Conservation (phyloP, 64 coral and sea anemone species). For the Stylophora pistillata region DNA sequence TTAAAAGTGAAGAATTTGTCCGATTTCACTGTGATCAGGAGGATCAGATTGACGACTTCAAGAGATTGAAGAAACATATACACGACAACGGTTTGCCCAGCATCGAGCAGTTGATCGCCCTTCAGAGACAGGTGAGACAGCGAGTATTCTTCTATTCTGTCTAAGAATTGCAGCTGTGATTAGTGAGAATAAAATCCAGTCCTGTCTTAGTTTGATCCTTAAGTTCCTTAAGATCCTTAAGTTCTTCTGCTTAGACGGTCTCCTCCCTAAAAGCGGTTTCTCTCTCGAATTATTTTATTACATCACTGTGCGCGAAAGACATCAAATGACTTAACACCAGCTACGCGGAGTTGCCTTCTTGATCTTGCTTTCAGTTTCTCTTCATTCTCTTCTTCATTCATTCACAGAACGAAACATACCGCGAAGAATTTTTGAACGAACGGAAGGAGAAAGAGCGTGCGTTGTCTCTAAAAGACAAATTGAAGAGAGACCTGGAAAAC, state of each 20-base stretch:
- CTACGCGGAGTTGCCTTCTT: neutral
- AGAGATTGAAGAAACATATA: constrained; percentile 89
- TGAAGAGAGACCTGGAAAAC: constrained; percentile 86
- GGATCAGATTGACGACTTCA: constrained; percentile 87
- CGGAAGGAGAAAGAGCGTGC: constrained; percentile 92
- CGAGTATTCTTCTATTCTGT: no score
- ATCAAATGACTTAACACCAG: no score
- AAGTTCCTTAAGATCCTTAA: no score
- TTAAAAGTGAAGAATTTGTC: constrained; percentile 89
- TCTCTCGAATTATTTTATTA: no score
- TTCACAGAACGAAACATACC: constrained; percentile 78
- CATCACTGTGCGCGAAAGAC: no score
- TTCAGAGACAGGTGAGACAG: constrained; percentile 78
- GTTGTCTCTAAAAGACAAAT: constrained; percentile 90
- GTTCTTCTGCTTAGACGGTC: no score
- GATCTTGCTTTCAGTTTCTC: neutral
- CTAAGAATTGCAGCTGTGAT: neutral
- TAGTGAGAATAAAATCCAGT: neutral
- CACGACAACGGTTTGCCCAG: constrained; percentile 96
- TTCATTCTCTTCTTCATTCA: neutral
- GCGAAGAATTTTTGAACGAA: constrained; percentile 92
- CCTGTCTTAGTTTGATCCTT: no score
- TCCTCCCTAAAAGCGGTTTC: no score
- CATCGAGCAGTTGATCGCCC: constrained; percentile 84
- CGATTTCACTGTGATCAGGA: constrained; percentile 86